Percentiles rank a stretch among this genome's conserved stretches.
These are phyloP conservation scores for Oncopodura yosiiana DNA, from an alignment of 1,140 invertebrate genomes.

Conservation along the genomic window DNA sequence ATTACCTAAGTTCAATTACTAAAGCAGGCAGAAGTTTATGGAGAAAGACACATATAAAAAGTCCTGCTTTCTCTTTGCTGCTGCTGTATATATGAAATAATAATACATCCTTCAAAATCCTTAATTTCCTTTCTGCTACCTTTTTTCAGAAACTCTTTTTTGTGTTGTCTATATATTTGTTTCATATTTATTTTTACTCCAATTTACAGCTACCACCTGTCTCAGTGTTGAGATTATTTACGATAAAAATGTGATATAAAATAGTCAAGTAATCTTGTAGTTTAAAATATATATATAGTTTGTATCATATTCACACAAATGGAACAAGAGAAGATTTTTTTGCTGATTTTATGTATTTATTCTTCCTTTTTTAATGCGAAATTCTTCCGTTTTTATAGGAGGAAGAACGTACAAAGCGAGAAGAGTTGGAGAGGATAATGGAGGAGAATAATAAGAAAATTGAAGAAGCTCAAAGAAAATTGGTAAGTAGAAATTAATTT, in stretches of 20 bases:
- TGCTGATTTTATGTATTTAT: neutral
- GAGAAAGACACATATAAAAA: too few species aligned
- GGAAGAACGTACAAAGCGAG: slow-evolving; percentile 86
- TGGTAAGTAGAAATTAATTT: slow-evolving; percentile 55
- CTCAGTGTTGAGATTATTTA: neutral
- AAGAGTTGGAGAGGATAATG: slow-evolving; percentile 90
- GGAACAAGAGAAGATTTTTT: too few species aligned
- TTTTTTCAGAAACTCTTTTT: neutral
- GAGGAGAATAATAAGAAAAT: slow-evolving; percentile 96
- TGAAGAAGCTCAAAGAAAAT: slow-evolving; percentile 89
- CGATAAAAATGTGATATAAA: too few species aligned
- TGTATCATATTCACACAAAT: too few species aligned
- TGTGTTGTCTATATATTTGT: neutral
- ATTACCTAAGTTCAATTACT: too few species aligned
- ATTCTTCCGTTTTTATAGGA: slow-evolving; percentile 60
- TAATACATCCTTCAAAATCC: neutral
- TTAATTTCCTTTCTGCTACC: neutral
- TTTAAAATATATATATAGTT: too few species aligned
- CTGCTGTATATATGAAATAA: neutral
- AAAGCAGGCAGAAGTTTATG: slow-evolving; percentile 3
- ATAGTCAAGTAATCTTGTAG: too few species aligned
- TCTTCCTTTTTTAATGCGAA: slow-evolving; percentile 24
- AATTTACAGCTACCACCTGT: neutral
- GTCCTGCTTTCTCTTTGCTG: too few species aligned
- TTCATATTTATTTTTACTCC: neutral